Evolutionary conservation across 1,140 invertebrate species (phyloP), one percentile per base, ranked within the genome.

Genomic region (Drosophila tristis): DNA sequence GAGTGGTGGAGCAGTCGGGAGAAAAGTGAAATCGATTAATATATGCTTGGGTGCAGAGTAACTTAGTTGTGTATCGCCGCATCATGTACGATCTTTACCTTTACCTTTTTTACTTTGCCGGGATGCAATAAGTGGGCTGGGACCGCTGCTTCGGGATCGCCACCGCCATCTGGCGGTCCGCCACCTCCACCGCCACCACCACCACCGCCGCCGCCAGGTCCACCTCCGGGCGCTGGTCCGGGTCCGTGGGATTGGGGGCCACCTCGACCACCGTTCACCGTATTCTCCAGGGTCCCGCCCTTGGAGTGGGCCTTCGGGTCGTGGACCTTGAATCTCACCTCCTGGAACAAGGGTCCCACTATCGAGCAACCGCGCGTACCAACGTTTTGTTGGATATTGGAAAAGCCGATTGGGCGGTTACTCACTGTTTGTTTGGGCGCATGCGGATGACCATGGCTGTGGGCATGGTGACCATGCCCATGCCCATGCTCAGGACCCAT

Each of bases 281-380:
- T 97, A 92, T 97, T 97, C 93, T 98, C 97, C 68, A 98, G 93
- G 2, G 96, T 97, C 26, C 96, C 96, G 54, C 97, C 96, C 93
- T 98, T 98, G 90, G 96, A 97, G 92, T 97, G 96, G 90, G 95
- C 96, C 93, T 97, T 98, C 9, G 97, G 97, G 94, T 98, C 97
- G 93, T 97, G 96, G 61, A 97, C 96, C 94, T 98, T 98, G 94
- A 97, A 97, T 90, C 97, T 96, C 92, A 98, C 97, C 95, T 98
- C 96, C 96, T 98, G 96, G 93, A 96, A 95, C 95, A 94, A 94
- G 95, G 94, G 94, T 94, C 92, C 92, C 94, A 95, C 95, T 95
- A 95, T 95, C 93, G 94, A 95, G 94, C 92, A 93, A 90, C 92
- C 92, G 92, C 91, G 87, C 80, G 90, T 90, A 80, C 91, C 91